phyloP scores from a whole-genome alignment of 2,113 vertebrate genomes.

The Heterocephalus glaber region DNA sequence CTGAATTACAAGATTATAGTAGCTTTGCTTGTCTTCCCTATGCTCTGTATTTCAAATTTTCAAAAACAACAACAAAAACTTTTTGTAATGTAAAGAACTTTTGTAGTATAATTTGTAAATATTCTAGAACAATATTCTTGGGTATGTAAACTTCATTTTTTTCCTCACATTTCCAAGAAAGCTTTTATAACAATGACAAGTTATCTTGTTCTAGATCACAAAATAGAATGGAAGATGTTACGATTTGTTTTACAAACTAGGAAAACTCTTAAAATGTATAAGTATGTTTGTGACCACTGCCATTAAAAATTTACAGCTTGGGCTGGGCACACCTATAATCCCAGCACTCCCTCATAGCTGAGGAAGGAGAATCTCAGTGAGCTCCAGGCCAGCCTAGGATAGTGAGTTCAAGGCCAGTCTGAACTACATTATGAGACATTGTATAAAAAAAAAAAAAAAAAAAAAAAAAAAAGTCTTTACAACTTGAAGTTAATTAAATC shows the following conservation, averaged over 20 bases:
- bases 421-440: neutral
- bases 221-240: neutral
- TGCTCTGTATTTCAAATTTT: neutral
- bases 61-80: neutral
- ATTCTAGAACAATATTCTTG: neutral
- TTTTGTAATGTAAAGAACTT: neutral
- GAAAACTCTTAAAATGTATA: neutral
- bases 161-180: neutral
- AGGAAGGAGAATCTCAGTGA: neutral
- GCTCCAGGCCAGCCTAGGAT: neutral
- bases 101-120: neutral
- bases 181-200: neutral
- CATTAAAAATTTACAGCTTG: neutral
- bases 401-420: neutral
- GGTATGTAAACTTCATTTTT: neutral
- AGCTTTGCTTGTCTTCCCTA: neutral
- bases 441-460: too few relatives aligned
- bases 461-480: too few relatives aligned
- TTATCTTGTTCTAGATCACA: neutral
- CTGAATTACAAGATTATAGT: accelerated
- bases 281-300: neutral
- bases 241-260: neutral
- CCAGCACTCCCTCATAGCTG: neutral
- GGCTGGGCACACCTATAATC: neutral
- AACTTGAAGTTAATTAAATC: neutral